Conservation (phyloP, 2,797 vertebrate species). For the Enoplosus armatus region DNA sequence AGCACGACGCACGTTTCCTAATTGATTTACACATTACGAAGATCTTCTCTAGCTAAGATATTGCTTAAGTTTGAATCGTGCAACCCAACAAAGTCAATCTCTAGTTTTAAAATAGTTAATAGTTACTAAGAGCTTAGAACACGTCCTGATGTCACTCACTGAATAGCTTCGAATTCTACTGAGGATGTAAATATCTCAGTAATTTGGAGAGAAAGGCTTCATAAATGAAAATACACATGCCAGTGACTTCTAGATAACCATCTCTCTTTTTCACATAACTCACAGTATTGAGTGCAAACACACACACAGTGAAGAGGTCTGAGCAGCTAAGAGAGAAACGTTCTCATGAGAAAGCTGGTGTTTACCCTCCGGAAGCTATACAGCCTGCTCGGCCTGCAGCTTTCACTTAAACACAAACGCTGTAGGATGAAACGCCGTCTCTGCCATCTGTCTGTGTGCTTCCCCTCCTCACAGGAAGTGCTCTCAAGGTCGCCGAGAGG, state of each 20-base stretch:
- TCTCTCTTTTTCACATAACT: not conserved
- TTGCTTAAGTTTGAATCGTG: not conserved
- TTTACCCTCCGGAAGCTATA: conserved; percentile 55
- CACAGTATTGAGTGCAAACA: not conserved
- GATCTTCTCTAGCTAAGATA: not conserved
- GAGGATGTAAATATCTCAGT: not conserved
- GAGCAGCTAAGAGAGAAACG: not conserved
- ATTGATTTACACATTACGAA: not conserved
- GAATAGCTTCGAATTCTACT: not conserved
- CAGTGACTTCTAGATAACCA: not conserved
- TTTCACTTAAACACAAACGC: conserved; percentile 44
- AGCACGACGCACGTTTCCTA: too few relatives aligned
- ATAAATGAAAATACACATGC: not conserved
- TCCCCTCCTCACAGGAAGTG: conserved; percentile 61
- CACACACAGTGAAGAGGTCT: conserved; percentile 2
- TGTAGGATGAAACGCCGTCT: not conserved
- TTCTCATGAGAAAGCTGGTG: conserved; percentile 72
- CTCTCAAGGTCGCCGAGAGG: conserved; percentile 10
- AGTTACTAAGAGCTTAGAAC: not conserved
- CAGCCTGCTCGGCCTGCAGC: conserved; percentile 33
- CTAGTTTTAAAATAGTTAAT: not conserved
- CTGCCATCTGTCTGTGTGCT: conserved; percentile 23
- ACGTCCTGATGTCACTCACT: not conserved
- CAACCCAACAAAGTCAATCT: not conserved
- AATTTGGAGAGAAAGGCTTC: not conserved